phyloP scores from a whole-genome alignment of 1,140 invertebrate species.

The Lutraria rhynchaena region DNA sequence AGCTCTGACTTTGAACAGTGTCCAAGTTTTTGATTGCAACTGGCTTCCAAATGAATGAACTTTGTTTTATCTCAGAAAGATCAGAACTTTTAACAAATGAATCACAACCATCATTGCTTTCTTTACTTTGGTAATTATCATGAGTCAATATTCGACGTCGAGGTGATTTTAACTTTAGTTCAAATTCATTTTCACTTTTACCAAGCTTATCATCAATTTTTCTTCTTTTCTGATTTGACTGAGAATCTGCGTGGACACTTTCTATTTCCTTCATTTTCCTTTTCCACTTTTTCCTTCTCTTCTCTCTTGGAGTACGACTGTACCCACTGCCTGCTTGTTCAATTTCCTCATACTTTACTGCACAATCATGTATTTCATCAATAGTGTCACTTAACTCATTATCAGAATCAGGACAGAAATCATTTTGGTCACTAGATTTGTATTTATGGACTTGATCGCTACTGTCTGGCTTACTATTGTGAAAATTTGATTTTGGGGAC shows the following conservation, averaged over 20 bases:
- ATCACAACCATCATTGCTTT: no score
- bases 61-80: no score
- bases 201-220: background rate
- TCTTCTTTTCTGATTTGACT: constrained; percentile 22
- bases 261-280: constrained; percentile 20
- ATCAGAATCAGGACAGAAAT: constrained; percentile 2
- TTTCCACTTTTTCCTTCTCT: constrained; percentile 49
- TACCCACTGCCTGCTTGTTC: constrained; percentile 24
- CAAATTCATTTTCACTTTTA: no score
- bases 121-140: no score
- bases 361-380: background rate
- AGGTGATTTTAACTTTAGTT: no score
- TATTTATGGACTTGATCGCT: no score
- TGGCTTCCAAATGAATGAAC: constrained; percentile 26
- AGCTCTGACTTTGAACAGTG: constrained; percentile 33
- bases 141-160: no score
- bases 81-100: no score
- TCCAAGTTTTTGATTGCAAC: background rate
- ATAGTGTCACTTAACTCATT: background rate
- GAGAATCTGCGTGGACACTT: background rate
- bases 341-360: background rate
- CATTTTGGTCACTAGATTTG: background rate
- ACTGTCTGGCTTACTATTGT: no score
- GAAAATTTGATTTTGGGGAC: constrained; percentile 12
- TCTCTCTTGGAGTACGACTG: constrained; percentile 51